Evolutionary conservation across 1,140 invertebrate species (phyloP).

Genomic region (Metopolophium dirhodum): DNA sequence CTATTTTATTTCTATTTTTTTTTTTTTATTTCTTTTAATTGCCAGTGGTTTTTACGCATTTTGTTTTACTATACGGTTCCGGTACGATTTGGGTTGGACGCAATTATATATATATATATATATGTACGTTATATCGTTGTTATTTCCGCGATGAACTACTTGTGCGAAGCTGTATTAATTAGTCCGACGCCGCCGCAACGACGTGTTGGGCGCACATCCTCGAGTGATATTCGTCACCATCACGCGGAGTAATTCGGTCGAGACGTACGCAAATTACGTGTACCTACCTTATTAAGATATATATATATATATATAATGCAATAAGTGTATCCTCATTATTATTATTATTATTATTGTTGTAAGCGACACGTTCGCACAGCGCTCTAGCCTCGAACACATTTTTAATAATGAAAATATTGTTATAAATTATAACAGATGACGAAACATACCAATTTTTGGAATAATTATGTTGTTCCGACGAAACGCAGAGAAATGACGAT

Average conservation of each 20-base stretch:
- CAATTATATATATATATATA: slow-evolving; percentile 25
- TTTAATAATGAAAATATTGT: too few species aligned
- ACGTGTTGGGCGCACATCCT: not conserved
- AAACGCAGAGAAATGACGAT: too few species aligned
- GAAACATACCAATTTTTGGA: not conserved
- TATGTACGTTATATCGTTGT: not conserved
- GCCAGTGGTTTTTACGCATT: not conserved
- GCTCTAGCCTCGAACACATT: not conserved
- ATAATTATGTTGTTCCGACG: not conserved
- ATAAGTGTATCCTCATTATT: not conserved
- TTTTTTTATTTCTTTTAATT: not conserved
- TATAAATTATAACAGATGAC: too few species aligned
- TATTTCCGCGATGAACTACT: slow-evolving; percentile 24
- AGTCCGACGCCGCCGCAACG: not conserved
- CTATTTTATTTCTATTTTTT: not conserved
- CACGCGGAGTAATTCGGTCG: not conserved
- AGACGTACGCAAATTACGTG: not conserved
- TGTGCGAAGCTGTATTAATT: not conserved
- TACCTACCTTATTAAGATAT: not conserved
- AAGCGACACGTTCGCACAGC: not conserved
- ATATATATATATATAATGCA: not conserved
- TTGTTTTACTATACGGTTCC: slow-evolving; percentile 2
- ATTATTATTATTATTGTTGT: not conserved
- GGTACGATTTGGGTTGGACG: slow-evolving; percentile 38
- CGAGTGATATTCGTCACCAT: not conserved